A percentile compares a stretch with the other conserved stretches of the same genome.
Conservation (phyloP, 2,888 invertebrate genomes). For the Hypsopygia costalis region DNA sequence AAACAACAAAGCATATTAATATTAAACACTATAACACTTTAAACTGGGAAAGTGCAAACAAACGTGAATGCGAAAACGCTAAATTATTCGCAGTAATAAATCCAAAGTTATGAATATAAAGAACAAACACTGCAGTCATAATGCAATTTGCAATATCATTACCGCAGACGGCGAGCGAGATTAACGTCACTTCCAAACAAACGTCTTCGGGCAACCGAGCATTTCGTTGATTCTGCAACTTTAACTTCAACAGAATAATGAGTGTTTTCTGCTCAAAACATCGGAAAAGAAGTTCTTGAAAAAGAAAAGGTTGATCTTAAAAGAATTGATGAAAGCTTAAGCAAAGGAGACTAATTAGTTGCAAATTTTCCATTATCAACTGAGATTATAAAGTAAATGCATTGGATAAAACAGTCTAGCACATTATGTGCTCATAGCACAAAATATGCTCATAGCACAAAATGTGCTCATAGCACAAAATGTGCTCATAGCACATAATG, state of each 20-base stretch:
- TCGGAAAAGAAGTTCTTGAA: not conserved
- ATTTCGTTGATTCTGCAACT: constrained; percentile 3
- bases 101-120: constrained; percentile 43
- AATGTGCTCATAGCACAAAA: no score
- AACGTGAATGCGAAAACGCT: constrained; percentile 14
- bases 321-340: no score
- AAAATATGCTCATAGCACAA: no score
- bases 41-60: constrained; percentile 7
- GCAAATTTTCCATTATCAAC: no score
- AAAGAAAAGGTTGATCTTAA: no score
- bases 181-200: constrained; percentile 50
- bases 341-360: no score
- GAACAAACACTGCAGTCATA: constrained; percentile 37
- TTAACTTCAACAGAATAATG: constrained; percentile 5
- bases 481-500: no score
- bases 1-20: constrained; percentile 3
- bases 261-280: constrained; percentile 2
- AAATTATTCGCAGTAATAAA: constrained; percentile 25
- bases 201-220: constrained; percentile 20
- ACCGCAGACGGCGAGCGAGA: constrained; percentile 40
- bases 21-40: constrained; percentile 7
- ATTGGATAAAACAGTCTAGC: no score
- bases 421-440: no score
- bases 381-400: no score
- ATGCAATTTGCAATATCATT: constrained; percentile 63